Base-by-base conservation (phyloP, 2,113 vertebrate species). In the Epinephelus cyanopodus region DNA sequence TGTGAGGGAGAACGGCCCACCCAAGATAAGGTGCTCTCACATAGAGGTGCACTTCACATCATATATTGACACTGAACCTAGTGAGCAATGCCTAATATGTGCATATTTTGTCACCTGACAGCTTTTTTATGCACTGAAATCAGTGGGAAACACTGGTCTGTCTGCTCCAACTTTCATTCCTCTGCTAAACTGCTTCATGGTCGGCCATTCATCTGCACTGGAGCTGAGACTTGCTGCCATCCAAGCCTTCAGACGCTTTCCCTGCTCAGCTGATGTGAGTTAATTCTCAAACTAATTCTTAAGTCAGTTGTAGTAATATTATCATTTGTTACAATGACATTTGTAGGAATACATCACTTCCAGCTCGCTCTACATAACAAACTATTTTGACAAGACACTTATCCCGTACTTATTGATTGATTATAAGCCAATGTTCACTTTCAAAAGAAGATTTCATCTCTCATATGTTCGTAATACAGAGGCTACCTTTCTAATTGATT, bases 231-330 rank as follows among this genome's bases (percentile, higher is more conserved):
- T 97, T 0, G 95, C 95, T 14, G 96, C 96, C 29, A 15, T 97
- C 12, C 93, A 96, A 23, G 96, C 97, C 68, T 97, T 98, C 94
- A 93, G 96, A 64, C 96, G 95, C 65, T 69, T 98, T 25, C 96
- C 96, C 79, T 98, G 97, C 84, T 78, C 93, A 4, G 90, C 25
- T 56, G 84, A 95, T 4, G 96, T 98, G 79, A 94, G 97, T 91
- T 18, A 10, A 74, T 42, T 18, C 15, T 69, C 6, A 72, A 62
- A 23, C 27, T 15, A 21, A 23, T 27, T 56, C 9, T 45, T 45
- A 37, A 37, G 33, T 37, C 33, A 37, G 33, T 37, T 6, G 33
- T 37, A 37, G 33, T 50, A 23, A n/a, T 67, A 1, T 23, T 13
- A 50, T 15, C 8, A 56, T 23, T 45, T 78, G 27, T 19, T 52